These are phyloP conservation scores for Megaleporinus macrocephalus DNA, from an alignment of 2,113 vertebrate species.

Conservation along the genomic window DNA sequence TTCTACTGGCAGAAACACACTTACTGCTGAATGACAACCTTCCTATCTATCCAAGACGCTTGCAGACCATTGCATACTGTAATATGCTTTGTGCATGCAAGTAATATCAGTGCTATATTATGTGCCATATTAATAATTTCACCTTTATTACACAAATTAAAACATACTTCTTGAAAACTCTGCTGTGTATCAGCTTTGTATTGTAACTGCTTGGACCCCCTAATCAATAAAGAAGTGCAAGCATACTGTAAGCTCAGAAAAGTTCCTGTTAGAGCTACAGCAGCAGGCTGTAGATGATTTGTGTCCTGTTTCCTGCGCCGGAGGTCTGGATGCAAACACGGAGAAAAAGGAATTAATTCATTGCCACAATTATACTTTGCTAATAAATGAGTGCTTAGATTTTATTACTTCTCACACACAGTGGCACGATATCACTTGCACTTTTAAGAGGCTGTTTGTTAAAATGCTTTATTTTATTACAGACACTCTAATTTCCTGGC, in stretches of 20 bases:
- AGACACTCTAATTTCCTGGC: conserved; percentile 66
- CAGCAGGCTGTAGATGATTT: background rate
- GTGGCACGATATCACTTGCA: conserved; percentile 68
- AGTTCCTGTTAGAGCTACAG: background rate
- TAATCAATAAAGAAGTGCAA: background rate
- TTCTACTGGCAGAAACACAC: too few relatives aligned
- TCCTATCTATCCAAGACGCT: too few relatives aligned
- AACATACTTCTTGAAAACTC: too few relatives aligned
- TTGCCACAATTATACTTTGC: conserved; percentile 70
- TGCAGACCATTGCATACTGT: too few relatives aligned
- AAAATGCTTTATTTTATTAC: conserved; percentile 75
- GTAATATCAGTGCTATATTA: too few relatives aligned
- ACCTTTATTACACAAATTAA: too few relatives aligned
- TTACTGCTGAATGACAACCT: too few relatives aligned
- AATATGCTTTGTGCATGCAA: too few relatives aligned
- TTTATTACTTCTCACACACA: conserved; percentile 74
- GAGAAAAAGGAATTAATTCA: conserved; percentile 71
- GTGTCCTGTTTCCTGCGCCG: background rate
- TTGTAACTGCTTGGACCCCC: background rate
- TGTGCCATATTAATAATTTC: too few relatives aligned
- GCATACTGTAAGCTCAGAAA: background rate
- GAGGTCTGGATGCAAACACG: conserved; percentile 31
- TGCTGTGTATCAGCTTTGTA: too few relatives aligned
- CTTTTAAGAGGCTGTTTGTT: conserved; percentile 73
- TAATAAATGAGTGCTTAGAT: conserved; percentile 73